A percentile compares a stretch with the other conserved stretches of the same genome.
Evolutionary conservation across 2,888 invertebrate species (phyloP).

Genomic region (Fragum sueziense): DNA sequence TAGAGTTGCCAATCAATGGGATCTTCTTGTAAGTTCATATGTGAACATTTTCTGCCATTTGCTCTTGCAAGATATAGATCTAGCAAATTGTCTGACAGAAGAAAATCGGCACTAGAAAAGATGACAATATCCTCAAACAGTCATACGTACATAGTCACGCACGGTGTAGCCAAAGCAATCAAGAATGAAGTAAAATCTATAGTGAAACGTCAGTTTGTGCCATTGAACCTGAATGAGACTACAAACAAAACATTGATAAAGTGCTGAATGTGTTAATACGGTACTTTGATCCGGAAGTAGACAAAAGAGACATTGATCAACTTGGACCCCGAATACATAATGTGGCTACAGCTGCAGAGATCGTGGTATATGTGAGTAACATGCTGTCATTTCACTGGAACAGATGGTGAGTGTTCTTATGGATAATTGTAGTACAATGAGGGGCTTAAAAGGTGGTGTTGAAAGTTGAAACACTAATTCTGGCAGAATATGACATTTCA

Average conservation of each 20-base stretch:
- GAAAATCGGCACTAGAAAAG: slow-evolving; percentile 32
- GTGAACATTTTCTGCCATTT: slow-evolving; percentile 36
- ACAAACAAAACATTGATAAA: slow-evolving; percentile 49
- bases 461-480: slow-evolving; percentile 31
- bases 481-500: slow-evolving; percentile 29
- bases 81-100: slow-evolving; percentile 19
- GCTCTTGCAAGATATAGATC: slow-evolving; percentile 27
- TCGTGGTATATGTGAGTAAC: slow-evolving; percentile 18
- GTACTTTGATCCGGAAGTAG: slow-evolving; percentile 26
- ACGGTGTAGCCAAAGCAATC: slow-evolving; percentile 33
- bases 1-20: too few relatives aligned
- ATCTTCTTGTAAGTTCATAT: too few relatives aligned
- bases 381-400: slow-evolving; percentile 17
- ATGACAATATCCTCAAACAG: not conserved
- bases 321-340: slow-evolving; percentile 31
- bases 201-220: slow-evolving; percentile 7
- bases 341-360: slow-evolving; percentile 29
- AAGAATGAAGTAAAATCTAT: slow-evolving; percentile 30
- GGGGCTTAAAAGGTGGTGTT: slow-evolving; percentile 35
- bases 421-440: slow-evolving; percentile 49
- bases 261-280: slow-evolving; percentile 33
- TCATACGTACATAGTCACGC: slow-evolving; percentile 16
- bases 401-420: slow-evolving; percentile 36
- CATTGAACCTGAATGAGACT: slow-evolving; percentile 34
- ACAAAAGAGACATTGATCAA: slow-evolving; percentile 1